Conservation (phyloP, 1,140 invertebrate genomes). For the Drosophila hydei region DNA sequence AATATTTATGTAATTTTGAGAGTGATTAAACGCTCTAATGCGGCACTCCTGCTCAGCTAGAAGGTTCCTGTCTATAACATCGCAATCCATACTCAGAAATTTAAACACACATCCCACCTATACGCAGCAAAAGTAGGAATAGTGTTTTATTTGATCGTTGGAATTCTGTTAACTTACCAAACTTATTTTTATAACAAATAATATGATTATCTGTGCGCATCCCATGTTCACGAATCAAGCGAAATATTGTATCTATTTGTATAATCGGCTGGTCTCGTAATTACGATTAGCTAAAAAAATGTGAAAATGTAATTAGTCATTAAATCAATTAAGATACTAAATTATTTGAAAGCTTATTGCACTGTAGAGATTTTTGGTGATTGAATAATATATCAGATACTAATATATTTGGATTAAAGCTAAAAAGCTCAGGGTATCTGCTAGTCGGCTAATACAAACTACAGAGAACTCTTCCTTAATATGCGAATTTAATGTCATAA, state of each 20-base stretch:
- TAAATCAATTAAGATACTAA: too few relatives aligned
- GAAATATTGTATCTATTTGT: background rate
- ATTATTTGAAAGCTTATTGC: too few relatives aligned
- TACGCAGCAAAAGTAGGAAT: background rate
- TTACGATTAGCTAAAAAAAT: too few relatives aligned
- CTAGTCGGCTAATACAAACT: too few relatives aligned
- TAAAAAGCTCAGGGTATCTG: too few relatives aligned
- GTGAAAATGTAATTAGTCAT: too few relatives aligned
- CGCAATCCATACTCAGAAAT: conserved; percentile 29
- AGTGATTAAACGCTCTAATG: conserved; percentile 41
- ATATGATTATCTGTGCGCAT: background rate
- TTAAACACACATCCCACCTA: conserved; percentile 24
- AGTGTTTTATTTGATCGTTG: background rate
- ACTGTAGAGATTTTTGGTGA: too few relatives aligned
- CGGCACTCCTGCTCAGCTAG: conserved; percentile 7
- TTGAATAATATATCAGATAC: too few relatives aligned
- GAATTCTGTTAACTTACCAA: background rate
- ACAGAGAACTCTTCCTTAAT: too few relatives aligned
- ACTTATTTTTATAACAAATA: background rate
- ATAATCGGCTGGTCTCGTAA: too few relatives aligned
- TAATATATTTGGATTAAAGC: too few relatives aligned
- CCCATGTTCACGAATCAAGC: background rate
- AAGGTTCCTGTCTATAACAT: background rate
- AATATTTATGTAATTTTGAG: conserved; percentile 32
- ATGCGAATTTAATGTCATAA: too few relatives aligned